Evolutionary conservation across 2,113 vertebrate genomes (phyloP).

Genomic region (Phaetusa simplex): DNA sequence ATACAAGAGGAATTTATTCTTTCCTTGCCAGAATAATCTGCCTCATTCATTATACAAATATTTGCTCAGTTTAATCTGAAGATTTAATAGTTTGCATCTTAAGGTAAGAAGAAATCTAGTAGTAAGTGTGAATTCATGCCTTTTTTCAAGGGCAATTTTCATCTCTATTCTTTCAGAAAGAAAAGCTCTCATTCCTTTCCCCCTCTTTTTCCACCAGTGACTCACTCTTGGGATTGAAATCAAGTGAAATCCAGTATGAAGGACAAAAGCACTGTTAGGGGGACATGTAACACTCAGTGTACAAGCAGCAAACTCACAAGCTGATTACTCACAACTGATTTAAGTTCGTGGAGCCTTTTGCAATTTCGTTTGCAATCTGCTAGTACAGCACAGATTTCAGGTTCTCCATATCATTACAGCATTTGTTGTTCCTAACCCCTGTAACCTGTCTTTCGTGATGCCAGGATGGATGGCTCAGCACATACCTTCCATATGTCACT

Average conservation of each 20-base stretch:
- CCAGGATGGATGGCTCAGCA: not conserved
- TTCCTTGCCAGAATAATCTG: not conserved
- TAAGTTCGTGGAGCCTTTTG: not conserved
- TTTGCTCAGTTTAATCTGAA: conserved; percentile 7
- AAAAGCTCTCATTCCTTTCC: not conserved
- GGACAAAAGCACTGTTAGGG: not conserved
- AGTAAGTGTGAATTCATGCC: not conserved
- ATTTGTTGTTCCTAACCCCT: not conserved
- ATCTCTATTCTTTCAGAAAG: not conserved
- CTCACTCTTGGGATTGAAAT: not conserved
- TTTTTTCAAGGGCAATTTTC: not conserved
- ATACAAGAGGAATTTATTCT: not conserved
- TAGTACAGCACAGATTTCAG: not conserved
- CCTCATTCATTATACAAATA: not conserved
- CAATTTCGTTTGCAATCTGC: not conserved
- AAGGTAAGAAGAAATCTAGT: not conserved
- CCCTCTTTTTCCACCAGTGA: not conserved
- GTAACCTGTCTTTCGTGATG: not conserved
- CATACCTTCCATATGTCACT: not conserved
- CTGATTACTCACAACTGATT: not conserved
- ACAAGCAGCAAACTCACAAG: not conserved
- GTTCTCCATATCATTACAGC: not conserved
- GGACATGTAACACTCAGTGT: not conserved
- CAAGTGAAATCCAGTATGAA: not conserved
- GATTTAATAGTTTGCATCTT: not conserved